Base-by-base conservation (phyloP, 2,888 invertebrate genomes). In the Andricus curvator region DNA sequence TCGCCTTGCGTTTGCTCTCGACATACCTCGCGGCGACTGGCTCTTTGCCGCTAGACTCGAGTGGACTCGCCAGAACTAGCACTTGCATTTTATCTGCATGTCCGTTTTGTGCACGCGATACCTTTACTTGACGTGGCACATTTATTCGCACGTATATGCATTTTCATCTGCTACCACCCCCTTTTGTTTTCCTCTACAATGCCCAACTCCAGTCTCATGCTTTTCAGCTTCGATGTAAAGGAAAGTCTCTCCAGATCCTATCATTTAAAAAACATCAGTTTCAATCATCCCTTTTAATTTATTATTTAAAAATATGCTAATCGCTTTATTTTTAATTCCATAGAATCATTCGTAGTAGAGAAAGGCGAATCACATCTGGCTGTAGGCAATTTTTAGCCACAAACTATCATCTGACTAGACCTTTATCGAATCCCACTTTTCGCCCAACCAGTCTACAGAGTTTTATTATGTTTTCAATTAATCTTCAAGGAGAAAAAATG, bases 1-100 rank as follows among this genome's bases (percentile, higher is more conserved):
- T 86, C 88, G 86, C 84, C 84, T 88, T 85, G 86, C 85, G 87
- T 84, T 84, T 80, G 86, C 89, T 89, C 86, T 87, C 88, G 86
- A 89, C 87, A 82, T 84, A 81, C 85, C 89, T 89, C 87, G 87
- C 88, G 87, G 89, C 88, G 82, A 77, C 79, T 81, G 62, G 78
- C 78, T 78, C 74, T 64, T 51, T 51, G 78, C 78, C 62, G 80
- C 56, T 79, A 67, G 79, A 76, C 65, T 76, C 79, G 76, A 79
- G 77, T 66, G 77, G 67, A 79, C 81, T 83, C 83, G 82, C 67
- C 78, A 78, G 80, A 78, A 81, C 80, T 79, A 83, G 82, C 81
- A 84, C 83, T 84, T 79, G 81, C 79, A 82, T 83, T 84, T 84
- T 84, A 84, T 83, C 83, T 81, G 78, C 80, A 80, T 78, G 81